Evolutionary conservation across 2,113 vertebrate species (phyloP).

Genomic region (Chauna torquata): DNA sequence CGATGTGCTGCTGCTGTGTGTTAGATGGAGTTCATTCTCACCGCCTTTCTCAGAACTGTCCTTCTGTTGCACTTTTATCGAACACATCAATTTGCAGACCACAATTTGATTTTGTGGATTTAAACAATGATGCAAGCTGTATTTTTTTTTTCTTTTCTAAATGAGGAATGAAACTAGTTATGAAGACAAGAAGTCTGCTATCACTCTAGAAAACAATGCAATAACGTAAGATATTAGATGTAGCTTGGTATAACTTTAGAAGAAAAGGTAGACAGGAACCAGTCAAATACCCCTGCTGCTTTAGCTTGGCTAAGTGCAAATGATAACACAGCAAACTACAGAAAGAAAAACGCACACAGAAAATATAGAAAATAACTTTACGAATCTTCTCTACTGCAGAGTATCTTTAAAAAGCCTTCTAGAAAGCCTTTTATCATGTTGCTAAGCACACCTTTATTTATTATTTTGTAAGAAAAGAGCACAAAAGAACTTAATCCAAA

Average conservation of each 20-base stretch:
- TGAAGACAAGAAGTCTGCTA: neutral
- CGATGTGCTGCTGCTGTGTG: fast-evolving
- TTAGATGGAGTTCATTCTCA: neutral
- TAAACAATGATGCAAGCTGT: fast-evolving
- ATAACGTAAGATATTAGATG: neutral
- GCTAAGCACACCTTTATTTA: slow-evolving; percentile 48
- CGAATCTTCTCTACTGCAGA: neutral
- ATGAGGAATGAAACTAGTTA: neutral
- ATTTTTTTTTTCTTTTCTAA: neutral
- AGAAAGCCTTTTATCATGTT: neutral
- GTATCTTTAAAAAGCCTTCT: neutral
- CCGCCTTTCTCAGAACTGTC: neutral
- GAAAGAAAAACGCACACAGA: neutral
- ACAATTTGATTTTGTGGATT: neutral
- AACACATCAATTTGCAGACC: neutral
- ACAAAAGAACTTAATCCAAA: slow-evolving; percentile 31
- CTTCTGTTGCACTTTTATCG: neutral
- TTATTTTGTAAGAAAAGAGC: slow-evolving; percentile 12
- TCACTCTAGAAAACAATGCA: neutral
- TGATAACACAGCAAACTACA: neutral
- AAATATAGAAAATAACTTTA: neutral
- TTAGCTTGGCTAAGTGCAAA: neutral
- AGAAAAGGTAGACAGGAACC: neutral
- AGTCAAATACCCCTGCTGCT: neutral
- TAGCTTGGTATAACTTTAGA: too few relatives aligned